Conservation (phyloP, 2,113 vertebrate species). For the Rhizomys pruinosus region DNA sequence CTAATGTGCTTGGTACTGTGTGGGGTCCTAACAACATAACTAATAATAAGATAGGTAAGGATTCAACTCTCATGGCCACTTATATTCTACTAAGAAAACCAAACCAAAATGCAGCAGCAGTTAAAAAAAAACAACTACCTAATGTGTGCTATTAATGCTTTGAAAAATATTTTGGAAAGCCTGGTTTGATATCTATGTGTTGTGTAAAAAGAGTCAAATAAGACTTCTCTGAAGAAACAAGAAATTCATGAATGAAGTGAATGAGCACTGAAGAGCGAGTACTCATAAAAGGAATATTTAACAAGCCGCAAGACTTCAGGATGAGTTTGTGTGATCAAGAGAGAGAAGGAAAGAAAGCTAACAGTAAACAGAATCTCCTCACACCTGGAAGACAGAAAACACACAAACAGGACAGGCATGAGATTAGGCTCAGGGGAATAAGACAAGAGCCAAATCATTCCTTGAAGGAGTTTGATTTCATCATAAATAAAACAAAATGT, state of each 20-base stretch:
- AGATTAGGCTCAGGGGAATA: neutral
- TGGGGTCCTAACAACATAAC: neutral
- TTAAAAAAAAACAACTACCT: neutral
- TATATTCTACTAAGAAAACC: neutral
- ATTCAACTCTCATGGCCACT: neutral
- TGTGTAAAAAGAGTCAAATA: neutral
- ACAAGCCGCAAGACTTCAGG: neutral
- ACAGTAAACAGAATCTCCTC: neutral
- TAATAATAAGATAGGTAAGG: neutral
- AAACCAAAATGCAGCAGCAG: neutral
- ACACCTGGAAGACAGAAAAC: neutral
- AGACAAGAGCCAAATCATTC: no score
- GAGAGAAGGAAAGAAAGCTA: neutral
- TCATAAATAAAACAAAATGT: neutral
- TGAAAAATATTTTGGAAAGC: neutral
- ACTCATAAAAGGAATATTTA: neutral
- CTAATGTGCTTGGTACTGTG: neutral
- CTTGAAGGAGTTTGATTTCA: neutral
- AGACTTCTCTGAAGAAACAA: neutral
- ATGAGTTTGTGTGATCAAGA: neutral
- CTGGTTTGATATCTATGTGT: neutral
- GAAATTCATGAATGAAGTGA: neutral
- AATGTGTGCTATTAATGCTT: neutral
- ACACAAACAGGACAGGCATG: neutral
- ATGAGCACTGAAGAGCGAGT: no score